Evolutionary conservation across 2,888 invertebrate species (phyloP).

Genomic region (Abrostola triplasia): DNA sequence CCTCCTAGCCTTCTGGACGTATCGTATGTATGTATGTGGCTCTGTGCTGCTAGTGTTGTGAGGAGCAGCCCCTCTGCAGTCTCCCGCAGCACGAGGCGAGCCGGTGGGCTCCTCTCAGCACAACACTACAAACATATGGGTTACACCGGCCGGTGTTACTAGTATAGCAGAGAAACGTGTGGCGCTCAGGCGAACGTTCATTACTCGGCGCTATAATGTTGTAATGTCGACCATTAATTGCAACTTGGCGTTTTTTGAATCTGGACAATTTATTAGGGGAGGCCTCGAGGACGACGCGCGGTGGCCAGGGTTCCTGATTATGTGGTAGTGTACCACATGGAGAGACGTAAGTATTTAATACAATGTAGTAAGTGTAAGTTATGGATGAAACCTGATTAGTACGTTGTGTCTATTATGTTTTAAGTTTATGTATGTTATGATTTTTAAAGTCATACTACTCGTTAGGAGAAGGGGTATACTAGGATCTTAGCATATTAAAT

Average conservation of each 20-base stretch:
- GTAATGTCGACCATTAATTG: conserved; percentile 56
- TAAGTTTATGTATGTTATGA: too few species aligned
- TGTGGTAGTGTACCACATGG: background rate
- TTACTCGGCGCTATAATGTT: conserved; percentile 51
- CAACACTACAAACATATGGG: conserved; percentile 47
- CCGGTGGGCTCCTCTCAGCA: conserved; percentile 20
- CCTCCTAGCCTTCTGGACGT: too few species aligned
- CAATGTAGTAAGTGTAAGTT: background rate
- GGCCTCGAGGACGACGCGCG: conserved; percentile 43
- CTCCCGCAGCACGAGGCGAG: background rate
- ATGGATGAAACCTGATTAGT: too few species aligned
- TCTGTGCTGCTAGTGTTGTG: background rate
- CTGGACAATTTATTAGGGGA: conserved; percentile 33
- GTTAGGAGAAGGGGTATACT: too few species aligned
- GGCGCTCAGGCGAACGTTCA: conserved; percentile 49
- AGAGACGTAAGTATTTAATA: background rate
- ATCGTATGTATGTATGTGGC: too few species aligned
- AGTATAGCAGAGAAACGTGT: conserved; percentile 53
- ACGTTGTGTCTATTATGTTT: too few species aligned
- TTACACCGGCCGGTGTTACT: conserved; percentile 47
- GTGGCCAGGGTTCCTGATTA: conserved; percentile 27
- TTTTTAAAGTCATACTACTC: too few species aligned
- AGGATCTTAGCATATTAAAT: too few species aligned
- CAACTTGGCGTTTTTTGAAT: conserved; percentile 54
- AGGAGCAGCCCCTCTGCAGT: background rate